A percentile compares a stretch with the other conserved stretches of the same genome.
These are phyloP conservation scores for Sitophilus oryzae DNA, from an alignment of 1,140 invertebrate species.

Conservation along the genomic window DNA sequence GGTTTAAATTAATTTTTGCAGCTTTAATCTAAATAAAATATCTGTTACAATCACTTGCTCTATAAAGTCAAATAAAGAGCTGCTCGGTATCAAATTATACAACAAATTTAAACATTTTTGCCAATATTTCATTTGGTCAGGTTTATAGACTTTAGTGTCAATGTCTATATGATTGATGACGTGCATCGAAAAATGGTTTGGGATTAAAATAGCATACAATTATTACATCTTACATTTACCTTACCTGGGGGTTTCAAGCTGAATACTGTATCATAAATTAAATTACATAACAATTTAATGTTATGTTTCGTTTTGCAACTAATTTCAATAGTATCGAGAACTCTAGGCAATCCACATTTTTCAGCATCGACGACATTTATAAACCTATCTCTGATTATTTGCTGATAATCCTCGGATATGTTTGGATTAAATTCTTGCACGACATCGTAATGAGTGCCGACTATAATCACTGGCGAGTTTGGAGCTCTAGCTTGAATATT, in stretches of 20 bases:
- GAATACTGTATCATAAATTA: slow-evolving; percentile 92
- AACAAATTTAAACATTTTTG: too few relatives aligned
- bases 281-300: slow-evolving; percentile 82
- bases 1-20: too few relatives aligned
- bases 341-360: slow-evolving; percentile 89
- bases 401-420: slow-evolving; percentile 79
- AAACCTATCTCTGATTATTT: slow-evolving; percentile 82
- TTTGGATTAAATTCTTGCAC: slow-evolving; percentile 69
- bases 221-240: slow-evolving; percentile 1
- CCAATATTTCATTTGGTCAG: too few relatives aligned
- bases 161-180: too few relatives aligned
- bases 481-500: slow-evolving; percentile 92
- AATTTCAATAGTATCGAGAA: slow-evolving; percentile 90
- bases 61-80: too few relatives aligned
- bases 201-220: neutral
- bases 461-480: slow-evolving; percentile 89
- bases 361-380: slow-evolving; percentile 92
- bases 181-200: too few relatives aligned
- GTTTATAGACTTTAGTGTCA: too few relatives aligned
- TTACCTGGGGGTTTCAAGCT: slow-evolving; percentile 76
- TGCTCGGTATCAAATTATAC: too few relatives aligned
- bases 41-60: too few relatives aligned
- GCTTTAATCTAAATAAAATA: too few relatives aligned
- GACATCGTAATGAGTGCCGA: slow-evolving; percentile 92
- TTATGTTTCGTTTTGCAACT: slow-evolving; percentile 82